Percentiles rank a stretch among this genome's conserved stretches.
These are phyloP conservation scores for Lateolabrax maculatus DNA, from an alignment of 2,797 vertebrate genomes.

Conservation along the genomic window DNA sequence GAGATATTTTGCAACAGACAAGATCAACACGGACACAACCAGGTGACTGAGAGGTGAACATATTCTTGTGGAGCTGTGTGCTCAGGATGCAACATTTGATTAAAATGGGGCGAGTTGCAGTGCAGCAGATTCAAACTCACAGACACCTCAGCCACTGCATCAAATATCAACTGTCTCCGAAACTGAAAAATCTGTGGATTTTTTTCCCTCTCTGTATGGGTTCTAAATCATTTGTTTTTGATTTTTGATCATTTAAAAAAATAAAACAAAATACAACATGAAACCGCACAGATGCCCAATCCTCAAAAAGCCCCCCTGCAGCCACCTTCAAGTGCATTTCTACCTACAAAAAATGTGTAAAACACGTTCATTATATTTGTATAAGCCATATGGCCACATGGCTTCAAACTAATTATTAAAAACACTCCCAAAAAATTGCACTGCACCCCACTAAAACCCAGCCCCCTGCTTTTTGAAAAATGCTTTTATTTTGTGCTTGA, in stretches of 20 bases:
- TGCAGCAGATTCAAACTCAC: not conserved
- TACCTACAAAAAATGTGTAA: too few relatives aligned
- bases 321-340: too few relatives aligned
- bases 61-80: not conserved
- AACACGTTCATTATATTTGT: not conserved
- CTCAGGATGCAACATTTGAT: not conserved
- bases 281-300: not conserved
- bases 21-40: not conserved
- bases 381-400: not conserved
- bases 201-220: not conserved
- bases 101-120: not conserved
- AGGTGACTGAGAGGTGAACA: conserved; percentile 1
- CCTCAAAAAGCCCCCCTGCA: not conserved
- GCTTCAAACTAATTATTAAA: not conserved
- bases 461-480: not conserved
- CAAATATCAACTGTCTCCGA: not conserved
- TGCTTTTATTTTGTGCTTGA: conserved; percentile 2
- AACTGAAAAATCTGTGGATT: too few relatives aligned
- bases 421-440: not conserved
- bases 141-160: not conserved
- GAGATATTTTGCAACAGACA: not conserved
- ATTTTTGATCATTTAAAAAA: not conserved
- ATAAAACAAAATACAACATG: not conserved
- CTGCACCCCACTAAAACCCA: not conserved
- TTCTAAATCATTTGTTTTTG: not conserved